phyloP scores from a whole-genome alignment of 2,888 invertebrate genomes.

The Sarcophaga rosellei region DNA sequence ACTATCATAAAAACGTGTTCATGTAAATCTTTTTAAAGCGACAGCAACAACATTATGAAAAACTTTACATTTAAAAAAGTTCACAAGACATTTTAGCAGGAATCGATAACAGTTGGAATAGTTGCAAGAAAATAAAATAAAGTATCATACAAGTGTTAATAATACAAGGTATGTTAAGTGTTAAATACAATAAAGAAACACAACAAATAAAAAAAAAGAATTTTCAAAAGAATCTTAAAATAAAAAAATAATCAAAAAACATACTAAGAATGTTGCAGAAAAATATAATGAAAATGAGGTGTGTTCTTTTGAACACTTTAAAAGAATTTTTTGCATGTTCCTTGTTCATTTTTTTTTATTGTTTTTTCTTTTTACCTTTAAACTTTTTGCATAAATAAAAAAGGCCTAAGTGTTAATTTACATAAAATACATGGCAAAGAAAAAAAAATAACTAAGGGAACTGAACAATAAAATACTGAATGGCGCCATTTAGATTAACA shows the following conservation, averaged over 20 bases:
- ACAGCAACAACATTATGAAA: neutral
- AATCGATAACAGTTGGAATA: conserved; percentile 59
- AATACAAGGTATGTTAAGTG: conserved; percentile 60
- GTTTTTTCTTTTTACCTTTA: conserved; percentile 1
- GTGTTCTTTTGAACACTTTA: conserved; percentile 52
- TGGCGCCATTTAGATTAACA: conserved; percentile 54
- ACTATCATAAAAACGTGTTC: conserved; percentile 62
- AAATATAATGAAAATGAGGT: conserved; percentile 56
- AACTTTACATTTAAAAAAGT: conserved; percentile 46
- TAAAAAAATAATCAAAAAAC: conserved; percentile 17
- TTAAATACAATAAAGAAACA: conserved; percentile 48
- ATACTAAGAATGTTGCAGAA: conserved; percentile 48
- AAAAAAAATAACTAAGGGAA: neutral
- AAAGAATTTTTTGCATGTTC: conserved; percentile 47
- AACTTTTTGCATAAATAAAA: conserved; percentile 39
- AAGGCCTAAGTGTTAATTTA: conserved; percentile 59
- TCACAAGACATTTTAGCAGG: conserved; percentile 63
- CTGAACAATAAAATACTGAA: conserved; percentile 1
- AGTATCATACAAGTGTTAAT: conserved; percentile 58
- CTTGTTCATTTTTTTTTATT: neutral
- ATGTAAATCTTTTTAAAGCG: conserved; percentile 55
- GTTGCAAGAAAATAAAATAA: neutral
- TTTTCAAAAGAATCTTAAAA: neutral
- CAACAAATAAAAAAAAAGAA: conserved; percentile 2
- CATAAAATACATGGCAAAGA: conserved; percentile 43